Conservation (phyloP, 2,113 vertebrate genomes). For the Misgurnus mizolepis region DNA sequence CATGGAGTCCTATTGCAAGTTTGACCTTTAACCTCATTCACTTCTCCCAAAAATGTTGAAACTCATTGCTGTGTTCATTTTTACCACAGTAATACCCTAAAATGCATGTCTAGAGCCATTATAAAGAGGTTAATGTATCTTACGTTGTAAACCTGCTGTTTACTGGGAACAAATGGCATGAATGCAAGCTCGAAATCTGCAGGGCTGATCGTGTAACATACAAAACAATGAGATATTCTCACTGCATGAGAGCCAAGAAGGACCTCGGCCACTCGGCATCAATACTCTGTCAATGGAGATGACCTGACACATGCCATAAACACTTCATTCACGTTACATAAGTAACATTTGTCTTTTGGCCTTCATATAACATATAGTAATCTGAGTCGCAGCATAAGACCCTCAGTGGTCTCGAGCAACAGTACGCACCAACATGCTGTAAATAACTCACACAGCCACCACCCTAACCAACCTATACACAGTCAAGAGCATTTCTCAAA, state of each 20-base stretch:
- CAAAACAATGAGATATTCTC: neutral
- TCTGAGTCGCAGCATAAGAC: neutral
- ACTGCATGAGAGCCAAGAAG: neutral
- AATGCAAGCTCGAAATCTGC: neutral
- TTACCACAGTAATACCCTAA: too few relatives aligned
- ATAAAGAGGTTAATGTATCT: neutral
- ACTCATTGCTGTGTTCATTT: neutral
- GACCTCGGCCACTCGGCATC: neutral
- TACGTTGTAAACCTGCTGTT: neutral
- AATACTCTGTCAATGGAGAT: neutral
- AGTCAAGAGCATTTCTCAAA: neutral
- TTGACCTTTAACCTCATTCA: constrained; percentile 21
- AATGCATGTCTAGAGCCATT: too few relatives aligned
- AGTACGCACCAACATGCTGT: neutral
- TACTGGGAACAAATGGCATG: neutral
- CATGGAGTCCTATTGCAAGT: neutral
- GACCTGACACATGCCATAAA: neutral
- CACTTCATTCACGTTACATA: neutral
- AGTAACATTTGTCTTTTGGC: constrained; percentile 2
- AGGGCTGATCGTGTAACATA: neutral
- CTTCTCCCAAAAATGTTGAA: neutral
- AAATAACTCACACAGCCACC: neutral
- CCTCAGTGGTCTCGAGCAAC: neutral
- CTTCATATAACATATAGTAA: constrained; percentile 5
- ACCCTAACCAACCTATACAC: neutral